Evolutionary conservation across 2,888 invertebrate genomes (phyloP).

Genomic region (Octodonta nipae): DNA sequence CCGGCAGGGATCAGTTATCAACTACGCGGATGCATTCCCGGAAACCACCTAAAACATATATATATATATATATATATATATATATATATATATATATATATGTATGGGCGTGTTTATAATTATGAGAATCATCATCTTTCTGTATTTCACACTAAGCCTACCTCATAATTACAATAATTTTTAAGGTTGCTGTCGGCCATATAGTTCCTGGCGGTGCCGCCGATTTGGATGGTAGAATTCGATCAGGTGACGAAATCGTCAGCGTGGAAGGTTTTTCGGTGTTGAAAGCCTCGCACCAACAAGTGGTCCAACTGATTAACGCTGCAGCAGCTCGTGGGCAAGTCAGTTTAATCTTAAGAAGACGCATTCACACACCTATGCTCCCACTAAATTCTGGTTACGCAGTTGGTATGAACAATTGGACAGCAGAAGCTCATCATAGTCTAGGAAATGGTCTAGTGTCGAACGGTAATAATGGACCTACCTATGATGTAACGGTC

Average conservation of each 20-base stretch:
- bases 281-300: slow-evolving; percentile 75
- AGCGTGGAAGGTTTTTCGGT: slow-evolving; percentile 68
- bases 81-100: too few relatives aligned
- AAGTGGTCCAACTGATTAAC: slow-evolving; percentile 86
- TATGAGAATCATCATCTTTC: too few relatives aligned
- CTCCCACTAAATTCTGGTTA: slow-evolving; percentile 26
- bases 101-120: too few relatives aligned
- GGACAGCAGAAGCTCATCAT: slow-evolving; percentile 19
- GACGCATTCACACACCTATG: slow-evolving; percentile 28
- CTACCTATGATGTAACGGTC: slow-evolving; percentile 84
- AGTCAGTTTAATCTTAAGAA: slow-evolving; percentile 58
- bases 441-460: slow-evolving; percentile 14
- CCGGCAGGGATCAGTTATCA: too few relatives aligned
- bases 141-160: too few relatives aligned
- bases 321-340: slow-evolving; percentile 75
- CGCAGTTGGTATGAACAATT: slow-evolving; percentile 11
- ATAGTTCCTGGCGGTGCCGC: slow-evolving; percentile 94
- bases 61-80: too few relatives aligned
- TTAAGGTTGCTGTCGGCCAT: slow-evolving; percentile 81
- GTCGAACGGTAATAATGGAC: slow-evolving; percentile 31
- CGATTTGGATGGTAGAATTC: slow-evolving; percentile 76
- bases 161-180: too few relatives aligned
- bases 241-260: slow-evolving; percentile 86
- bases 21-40: too few relatives aligned
- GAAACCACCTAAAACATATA: too few relatives aligned